Evolutionary conservation across 2,113 vertebrate genomes (phyloP).

Genomic region (Tetrax tetrax): DNA sequence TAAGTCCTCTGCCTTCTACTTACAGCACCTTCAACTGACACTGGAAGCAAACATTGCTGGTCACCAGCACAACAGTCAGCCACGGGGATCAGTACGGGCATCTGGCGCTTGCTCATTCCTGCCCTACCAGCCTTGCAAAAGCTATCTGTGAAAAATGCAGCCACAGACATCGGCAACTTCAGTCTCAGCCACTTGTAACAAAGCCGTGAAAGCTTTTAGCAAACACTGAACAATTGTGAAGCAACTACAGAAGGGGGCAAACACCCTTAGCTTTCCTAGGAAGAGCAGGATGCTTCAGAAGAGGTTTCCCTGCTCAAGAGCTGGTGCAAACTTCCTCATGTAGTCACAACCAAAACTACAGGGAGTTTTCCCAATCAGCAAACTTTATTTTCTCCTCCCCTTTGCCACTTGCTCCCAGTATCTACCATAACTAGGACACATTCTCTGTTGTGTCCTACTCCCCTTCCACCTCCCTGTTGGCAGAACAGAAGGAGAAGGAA

Average conservation of each 20-base stretch:
- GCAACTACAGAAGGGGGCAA: not conserved
- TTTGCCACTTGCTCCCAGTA: not conserved
- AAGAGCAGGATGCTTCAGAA: rapidly evolving
- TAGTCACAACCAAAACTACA: not conserved
- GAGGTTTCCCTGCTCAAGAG: not conserved
- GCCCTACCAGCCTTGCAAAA: not conserved
- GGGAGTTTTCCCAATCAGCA: not conserved
- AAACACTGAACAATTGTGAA: not conserved
- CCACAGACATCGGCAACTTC: not conserved
- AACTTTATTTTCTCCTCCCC: not conserved
- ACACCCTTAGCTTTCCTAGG: not conserved
- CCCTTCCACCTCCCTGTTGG: not conserved
- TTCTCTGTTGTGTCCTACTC: not conserved
- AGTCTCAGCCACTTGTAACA: rapidly evolving
- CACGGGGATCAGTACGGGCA: too few relatives aligned
- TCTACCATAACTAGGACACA: not conserved
- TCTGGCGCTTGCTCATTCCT: not conserved
- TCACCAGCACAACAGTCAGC: not conserved
- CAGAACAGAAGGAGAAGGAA: not conserved
- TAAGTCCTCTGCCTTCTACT: not conserved
- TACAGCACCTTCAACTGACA: not conserved
- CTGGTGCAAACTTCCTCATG: not conserved
- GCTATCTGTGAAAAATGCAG: not conserved
- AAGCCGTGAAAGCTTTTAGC: not conserved
- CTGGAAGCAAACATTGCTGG: not conserved